These are phyloP conservation scores for Julus scanicus DNA, from an alignment of 2,888 invertebrate genomes.

Conservation along the genomic window DNA sequence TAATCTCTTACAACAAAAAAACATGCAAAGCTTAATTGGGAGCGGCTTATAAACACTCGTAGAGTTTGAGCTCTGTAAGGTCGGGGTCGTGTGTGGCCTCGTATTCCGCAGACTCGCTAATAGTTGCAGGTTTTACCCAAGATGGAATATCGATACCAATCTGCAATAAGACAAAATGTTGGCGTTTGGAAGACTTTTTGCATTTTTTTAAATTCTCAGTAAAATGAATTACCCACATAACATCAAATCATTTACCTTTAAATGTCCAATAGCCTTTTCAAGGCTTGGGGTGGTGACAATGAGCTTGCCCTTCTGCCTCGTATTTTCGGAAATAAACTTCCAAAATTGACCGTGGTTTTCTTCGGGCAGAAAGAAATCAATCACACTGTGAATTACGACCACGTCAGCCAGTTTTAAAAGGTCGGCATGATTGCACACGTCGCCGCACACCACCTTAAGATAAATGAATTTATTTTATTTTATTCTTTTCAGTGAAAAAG, in stretches of 20 bases:
- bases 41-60: slow-evolving; percentile 55
- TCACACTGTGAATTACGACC: slow-evolving; percentile 75
- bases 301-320: slow-evolving; percentile 71
- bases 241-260: slow-evolving; percentile 62
- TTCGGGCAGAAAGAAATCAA: slow-evolving; percentile 75
- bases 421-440: slow-evolving; percentile 71
- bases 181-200: no score
- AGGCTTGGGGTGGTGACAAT: slow-evolving; percentile 73
- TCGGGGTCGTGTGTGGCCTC: slow-evolving; percentile 58
- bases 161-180: no score
- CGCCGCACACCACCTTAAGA: slow-evolving; percentile 70
- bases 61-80: slow-evolving; percentile 59
- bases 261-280: slow-evolving; percentile 69
- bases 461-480: slow-evolving; percentile 64
- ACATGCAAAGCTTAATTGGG: not conserved
- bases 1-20: not conserved
- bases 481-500: slow-evolving; percentile 64
- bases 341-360: slow-evolving; percentile 73
- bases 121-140: slow-evolving; percentile 61
- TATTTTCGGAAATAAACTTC: slow-evolving; percentile 71
- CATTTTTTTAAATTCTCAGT: no score
- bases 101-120: slow-evolving; percentile 57
- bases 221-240: no score
- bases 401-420: slow-evolving; percentile 72
- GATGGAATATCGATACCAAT: slow-evolving; percentile 60